phyloP scores from a whole-genome alignment of 2,113 vertebrate species.

The Pelmatolapia mariae region DNA sequence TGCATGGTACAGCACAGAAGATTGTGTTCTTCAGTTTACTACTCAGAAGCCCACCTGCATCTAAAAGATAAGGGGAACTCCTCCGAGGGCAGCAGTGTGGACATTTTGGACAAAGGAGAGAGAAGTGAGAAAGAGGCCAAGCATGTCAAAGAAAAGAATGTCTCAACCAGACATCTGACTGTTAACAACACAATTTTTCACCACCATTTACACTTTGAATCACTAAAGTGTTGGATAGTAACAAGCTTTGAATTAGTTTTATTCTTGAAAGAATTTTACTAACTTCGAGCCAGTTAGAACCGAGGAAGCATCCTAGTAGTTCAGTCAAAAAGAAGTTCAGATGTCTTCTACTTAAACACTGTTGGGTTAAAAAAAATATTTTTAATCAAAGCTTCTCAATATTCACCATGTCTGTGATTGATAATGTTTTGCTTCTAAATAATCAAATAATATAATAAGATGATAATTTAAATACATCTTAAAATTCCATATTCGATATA shows the following conservation, averaged over 20 bases:
- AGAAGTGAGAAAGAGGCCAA: background rate
- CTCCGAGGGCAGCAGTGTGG: background rate
- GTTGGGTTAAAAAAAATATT: background rate
- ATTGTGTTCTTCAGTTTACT: background rate
- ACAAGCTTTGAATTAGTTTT: background rate
- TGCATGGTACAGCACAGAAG: background rate
- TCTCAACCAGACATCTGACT: background rate
- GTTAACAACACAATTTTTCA: background rate
- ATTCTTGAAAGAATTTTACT: background rate
- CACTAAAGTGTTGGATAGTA: background rate
- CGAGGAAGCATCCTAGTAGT: background rate
- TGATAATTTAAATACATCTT: background rate
- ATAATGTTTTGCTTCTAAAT: background rate
- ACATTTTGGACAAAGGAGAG: background rate
- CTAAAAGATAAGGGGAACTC: background rate
- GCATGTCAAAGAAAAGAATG: background rate
- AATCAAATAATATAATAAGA: background rate
- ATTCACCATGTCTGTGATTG: background rate
- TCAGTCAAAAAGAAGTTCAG: background rate
- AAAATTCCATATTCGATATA: background rate
- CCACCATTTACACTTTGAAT: background rate
- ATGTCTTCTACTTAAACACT: background rate
- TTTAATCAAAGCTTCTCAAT: background rate
- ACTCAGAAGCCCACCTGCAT: background rate
- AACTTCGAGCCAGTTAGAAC: background rate